A percentile compares a stretch with the other conserved stretches of the same genome.
Evolutionary conservation across 2,888 invertebrate genomes (phyloP).

Genomic region (Rhingia campestris): DNA sequence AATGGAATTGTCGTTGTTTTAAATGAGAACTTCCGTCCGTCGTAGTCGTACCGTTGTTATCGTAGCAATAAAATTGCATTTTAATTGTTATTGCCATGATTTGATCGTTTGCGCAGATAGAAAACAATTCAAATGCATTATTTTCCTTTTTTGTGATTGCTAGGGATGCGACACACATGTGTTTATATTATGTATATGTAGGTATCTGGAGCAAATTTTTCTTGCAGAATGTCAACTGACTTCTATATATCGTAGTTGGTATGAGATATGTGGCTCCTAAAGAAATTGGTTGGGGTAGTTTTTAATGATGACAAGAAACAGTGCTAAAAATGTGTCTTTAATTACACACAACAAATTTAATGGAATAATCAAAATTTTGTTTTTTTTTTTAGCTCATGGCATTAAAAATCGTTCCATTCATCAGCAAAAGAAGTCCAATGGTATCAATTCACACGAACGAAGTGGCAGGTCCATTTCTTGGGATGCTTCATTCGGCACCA

Average conservation of each 20-base stretch:
- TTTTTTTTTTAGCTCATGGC: no score
- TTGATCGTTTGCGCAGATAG: conserved; percentile 57
- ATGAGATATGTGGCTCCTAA: neutral
- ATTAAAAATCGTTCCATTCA: no score
- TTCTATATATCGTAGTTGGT: neutral
- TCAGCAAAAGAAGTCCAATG: no score
- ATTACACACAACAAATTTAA: no score
- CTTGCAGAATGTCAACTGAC: conserved; percentile 22
- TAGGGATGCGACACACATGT: conserved; percentile 24
- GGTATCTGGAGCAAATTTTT: neutral
- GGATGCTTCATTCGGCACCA: no score
- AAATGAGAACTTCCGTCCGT: conserved; percentile 67
- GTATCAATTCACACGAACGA: no score
- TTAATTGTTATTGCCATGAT: conserved; percentile 68
- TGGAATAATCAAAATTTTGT: no score
- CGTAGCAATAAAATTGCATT: conserved; percentile 72
- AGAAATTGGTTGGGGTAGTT: conserved; percentile 3
- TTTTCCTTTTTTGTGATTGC: no score
- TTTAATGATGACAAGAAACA: neutral
- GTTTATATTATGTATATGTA: neutral
- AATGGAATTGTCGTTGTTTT: conserved; percentile 67
- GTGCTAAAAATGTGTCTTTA: no score
- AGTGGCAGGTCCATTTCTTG: no score
- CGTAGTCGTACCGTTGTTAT: conserved; percentile 60
- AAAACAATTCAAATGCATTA: conserved; percentile 23